Conservation (phyloP, 2,888 invertebrate genomes). For the Coenonympha glycerion region DNA sequence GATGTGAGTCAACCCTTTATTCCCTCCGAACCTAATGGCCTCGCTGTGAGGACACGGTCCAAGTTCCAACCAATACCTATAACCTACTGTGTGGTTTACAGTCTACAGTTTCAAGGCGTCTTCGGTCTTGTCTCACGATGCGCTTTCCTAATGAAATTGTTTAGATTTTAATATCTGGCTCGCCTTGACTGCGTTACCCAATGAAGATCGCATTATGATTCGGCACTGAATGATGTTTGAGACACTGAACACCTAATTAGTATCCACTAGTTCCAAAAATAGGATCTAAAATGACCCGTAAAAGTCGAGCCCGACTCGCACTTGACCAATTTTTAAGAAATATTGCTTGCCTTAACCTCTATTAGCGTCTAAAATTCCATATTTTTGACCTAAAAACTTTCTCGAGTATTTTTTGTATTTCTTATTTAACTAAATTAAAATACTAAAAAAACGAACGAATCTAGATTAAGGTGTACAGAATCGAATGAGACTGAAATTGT, state of each 20-base stretch:
- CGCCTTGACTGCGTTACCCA: constrained; percentile 64
- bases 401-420: too few species aligned
- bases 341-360: too few species aligned
- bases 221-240: constrained; percentile 39
- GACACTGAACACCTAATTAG: constrained; percentile 46
- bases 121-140: too few species aligned
- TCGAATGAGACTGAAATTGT: too few species aligned
- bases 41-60: constrained; percentile 41
- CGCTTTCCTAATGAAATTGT: constrained; percentile 59
- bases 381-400: too few species aligned
- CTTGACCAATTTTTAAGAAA: too few species aligned
- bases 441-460: too few species aligned
- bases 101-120: constrained; percentile 47
- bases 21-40: constrained; percentile 34
- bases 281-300: neutral
- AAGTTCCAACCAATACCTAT: constrained; percentile 32
- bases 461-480: too few species aligned
- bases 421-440: too few species aligned
- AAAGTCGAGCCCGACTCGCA: too few species aligned
- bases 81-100: constrained; percentile 29
- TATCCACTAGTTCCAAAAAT: constrained; percentile 32
- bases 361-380: too few species aligned
- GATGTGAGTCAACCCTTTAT: constrained; percentile 68
- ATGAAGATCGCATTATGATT: constrained; percentile 55
- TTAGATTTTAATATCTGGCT: constrained; percentile 60